A percentile compares a stretch with the other conserved stretches of the same genome.
Evolutionary conservation across 2,888 invertebrate genomes (phyloP).

Genomic region (Clepsis dumicolana): DNA sequence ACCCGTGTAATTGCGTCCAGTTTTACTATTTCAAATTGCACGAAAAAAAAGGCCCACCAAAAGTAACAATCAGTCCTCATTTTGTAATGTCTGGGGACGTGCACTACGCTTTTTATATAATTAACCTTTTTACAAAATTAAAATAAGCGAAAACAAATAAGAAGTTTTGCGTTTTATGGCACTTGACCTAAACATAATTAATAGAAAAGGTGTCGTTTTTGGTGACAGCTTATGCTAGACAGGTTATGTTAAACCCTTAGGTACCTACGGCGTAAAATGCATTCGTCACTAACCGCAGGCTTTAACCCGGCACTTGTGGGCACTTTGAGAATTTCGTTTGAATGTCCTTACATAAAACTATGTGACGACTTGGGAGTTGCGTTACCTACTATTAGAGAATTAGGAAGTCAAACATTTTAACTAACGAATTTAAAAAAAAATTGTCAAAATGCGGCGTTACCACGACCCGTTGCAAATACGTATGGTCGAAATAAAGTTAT

Average conservation of each 20-base stretch:
- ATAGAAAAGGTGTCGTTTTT: not conserved
- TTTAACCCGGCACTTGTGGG: slow-evolving; percentile 31
- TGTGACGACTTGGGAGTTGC: slow-evolving; percentile 5
- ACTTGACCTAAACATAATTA: not conserved
- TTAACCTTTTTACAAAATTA: no score
- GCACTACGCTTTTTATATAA: no score
- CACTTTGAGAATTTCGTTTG: slow-evolving; percentile 10
- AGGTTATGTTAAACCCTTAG: slow-evolving; percentile 5
- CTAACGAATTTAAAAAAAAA: no score
- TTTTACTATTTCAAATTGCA: not conserved
- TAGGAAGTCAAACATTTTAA: not conserved
- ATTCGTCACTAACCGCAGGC: slow-evolving; percentile 33
- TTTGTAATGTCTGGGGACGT: no score
- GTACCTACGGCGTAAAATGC: slow-evolving; percentile 32
- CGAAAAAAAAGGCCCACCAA: not conserved
- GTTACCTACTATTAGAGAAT: not conserved
- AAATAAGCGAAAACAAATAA: no score
- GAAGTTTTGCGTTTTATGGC: not conserved
- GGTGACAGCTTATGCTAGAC: slow-evolving; percentile 12
- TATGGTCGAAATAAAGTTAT: no score
- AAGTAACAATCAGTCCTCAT: not conserved
- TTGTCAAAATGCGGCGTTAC: no score
- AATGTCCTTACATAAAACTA: slow-evolving; percentile 13
- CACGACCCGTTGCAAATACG: no score
- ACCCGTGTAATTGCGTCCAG: no score